Conservation (phyloP, 92 coral and sea anemone genomes). For the Diadumene lineata region DNA sequence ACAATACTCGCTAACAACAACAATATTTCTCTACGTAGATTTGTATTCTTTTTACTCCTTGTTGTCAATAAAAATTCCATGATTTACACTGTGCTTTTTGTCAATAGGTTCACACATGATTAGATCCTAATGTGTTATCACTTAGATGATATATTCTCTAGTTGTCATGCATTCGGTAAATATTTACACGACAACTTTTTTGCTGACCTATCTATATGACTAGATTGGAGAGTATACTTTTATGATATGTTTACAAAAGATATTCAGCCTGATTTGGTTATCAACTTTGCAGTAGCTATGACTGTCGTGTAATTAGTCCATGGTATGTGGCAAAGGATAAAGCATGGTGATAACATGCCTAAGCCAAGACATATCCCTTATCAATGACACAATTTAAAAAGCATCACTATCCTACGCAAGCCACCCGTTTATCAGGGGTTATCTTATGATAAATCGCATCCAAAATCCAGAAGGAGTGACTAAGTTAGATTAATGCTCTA, state of each 20-base stretch:
- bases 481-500: slow-evolving; percentile 30
- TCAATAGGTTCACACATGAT: slow-evolving; percentile 6
- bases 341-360: slow-evolving; percentile 8
- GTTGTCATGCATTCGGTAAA: slow-evolving; percentile 9
- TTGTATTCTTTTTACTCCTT: slow-evolving; percentile 6
- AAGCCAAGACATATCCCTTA: slow-evolving; percentile 9
- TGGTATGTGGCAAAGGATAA: slow-evolving; percentile 20
- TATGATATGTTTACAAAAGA: slow-evolving; percentile 31
- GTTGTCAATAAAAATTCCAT: slow-evolving; percentile 9
- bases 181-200: not conserved
- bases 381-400: slow-evolving; percentile 21
- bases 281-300: no score
- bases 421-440: slow-evolving; percentile 24
- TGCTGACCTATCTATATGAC: not conserved
- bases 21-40: slow-evolving; percentile 32
- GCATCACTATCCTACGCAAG: slow-evolving; percentile 46
- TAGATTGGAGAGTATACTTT: not conserved
- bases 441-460: slow-evolving; percentile 34
- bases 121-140: slow-evolving; percentile 10
- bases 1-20: slow-evolving; percentile 71
- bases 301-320: no score
- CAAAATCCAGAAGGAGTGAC: slow-evolving; percentile 52
- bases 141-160: slow-evolving; percentile 5
- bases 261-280: slow-evolving; percentile 21
- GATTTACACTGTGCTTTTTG: not conserved